Percentiles rank a stretch among this genome's conserved stretches.
Conservation (phyloP, 1,140 invertebrate species). For the Dryas iulia region DNA sequence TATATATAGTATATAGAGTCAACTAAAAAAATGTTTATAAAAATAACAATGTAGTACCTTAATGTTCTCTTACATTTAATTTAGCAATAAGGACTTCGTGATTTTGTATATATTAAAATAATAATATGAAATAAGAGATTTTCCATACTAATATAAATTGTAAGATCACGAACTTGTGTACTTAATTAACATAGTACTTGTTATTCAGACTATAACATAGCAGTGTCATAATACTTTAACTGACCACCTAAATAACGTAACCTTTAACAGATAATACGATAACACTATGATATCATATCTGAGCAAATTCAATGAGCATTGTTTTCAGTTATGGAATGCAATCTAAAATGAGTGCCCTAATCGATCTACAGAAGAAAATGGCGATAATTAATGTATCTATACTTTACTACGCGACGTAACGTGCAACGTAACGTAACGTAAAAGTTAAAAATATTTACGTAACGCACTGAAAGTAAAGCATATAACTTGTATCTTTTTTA, state of each 20-base stretch:
- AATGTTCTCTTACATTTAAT: too few relatives aligned
- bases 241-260: constrained; percentile 25
- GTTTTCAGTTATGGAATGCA: constrained; percentile 26
- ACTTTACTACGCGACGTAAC: background rate
- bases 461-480: background rate
- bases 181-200: background rate
- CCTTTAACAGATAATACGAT: constrained; percentile 33
- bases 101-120: too few relatives aligned
- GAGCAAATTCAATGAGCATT: constrained; percentile 35
- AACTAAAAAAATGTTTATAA: too few relatives aligned
- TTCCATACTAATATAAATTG: background rate
- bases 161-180: background rate
- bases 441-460: background rate
- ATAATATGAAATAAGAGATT: too few relatives aligned
- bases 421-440: background rate
- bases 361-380: background rate
- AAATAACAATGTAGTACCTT: too few relatives aligned
- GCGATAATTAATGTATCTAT: background rate
- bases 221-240: constrained; percentile 9
- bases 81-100: too few relatives aligned
- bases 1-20: too few relatives aligned
- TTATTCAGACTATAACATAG: constrained; percentile 5
- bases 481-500: background rate
- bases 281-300: constrained; percentile 53
- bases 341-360: constrained; percentile 1